A percentile compares a stretch with the other conserved stretches of the same genome.
Conservation (phyloP, 2,888 invertebrate genomes). For the Caenorhabditis sp. region DNA sequence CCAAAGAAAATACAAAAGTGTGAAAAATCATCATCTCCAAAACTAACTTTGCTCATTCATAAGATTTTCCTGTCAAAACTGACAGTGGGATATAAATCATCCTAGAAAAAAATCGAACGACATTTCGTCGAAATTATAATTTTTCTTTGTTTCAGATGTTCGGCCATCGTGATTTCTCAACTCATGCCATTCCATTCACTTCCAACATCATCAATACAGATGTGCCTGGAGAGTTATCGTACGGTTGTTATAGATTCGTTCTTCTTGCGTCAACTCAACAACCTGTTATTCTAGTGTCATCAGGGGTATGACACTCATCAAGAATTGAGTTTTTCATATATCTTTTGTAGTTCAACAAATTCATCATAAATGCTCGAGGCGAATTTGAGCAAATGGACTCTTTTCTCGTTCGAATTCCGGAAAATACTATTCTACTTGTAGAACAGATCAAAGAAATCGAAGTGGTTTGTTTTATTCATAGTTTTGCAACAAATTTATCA, state of each 20-base stretch:
- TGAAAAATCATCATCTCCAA: too few species aligned
- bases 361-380: not conserved
- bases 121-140: not conserved
- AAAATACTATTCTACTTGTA: constrained; percentile 49
- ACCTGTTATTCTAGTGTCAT: not conserved
- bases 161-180: not conserved
- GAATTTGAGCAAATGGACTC: not conserved
- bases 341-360: not conserved
- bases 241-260: not conserved
- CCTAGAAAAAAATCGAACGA: too few species aligned
- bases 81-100: too few species aligned
- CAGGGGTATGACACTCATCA: not conserved
- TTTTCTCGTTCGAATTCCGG: constrained; percentile 41
- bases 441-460: constrained; percentile 26
- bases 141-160: not conserved
- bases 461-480: not conserved
- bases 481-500: not conserved
- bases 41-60: too few species aligned
- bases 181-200: not conserved
- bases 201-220: not conserved
- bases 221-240: not conserved
- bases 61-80: too few species aligned
- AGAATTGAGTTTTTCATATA: too few species aligned
- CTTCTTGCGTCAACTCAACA: not conserved
- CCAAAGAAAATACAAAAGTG: too few species aligned